A percentile compares a stretch with the other conserved stretches of the same genome.
phyloP scores from a whole-genome alignment of 2,888 invertebrate species.

The Ennomos fuscantarius region DNA sequence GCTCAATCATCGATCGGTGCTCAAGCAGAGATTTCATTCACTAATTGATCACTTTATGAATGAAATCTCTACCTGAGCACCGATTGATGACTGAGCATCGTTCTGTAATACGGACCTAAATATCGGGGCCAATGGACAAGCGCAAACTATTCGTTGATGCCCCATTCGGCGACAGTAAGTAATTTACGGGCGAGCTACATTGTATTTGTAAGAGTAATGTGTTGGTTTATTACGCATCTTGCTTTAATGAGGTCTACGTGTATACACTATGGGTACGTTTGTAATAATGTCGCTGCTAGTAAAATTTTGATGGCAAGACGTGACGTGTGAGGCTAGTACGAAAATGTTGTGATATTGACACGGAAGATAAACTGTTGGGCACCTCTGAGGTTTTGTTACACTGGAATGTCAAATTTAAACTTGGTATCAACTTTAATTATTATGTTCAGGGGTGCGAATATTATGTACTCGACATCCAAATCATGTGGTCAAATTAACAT shows the following conservation, averaged over 20 bases:
- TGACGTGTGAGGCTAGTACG: slow-evolving; percentile 16
- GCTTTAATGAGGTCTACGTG: slow-evolving; percentile 69
- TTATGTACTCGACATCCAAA: too few relatives aligned
- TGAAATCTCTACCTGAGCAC: too few relatives aligned
- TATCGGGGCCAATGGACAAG: slow-evolving; percentile 48
- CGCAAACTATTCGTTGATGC: slow-evolving; percentile 73
- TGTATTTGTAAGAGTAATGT: slow-evolving; percentile 75
- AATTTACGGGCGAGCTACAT: slow-evolving; percentile 74
- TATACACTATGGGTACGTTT: slow-evolving; percentile 24
- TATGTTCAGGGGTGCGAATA: too few relatives aligned
- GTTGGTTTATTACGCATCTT: slow-evolving; percentile 75
- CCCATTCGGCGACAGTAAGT: slow-evolving; percentile 82
- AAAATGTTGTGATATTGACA: slow-evolving; percentile 6
- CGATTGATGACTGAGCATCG: too few relatives aligned
- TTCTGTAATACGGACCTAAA: too few relatives aligned
- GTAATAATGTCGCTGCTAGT: slow-evolving; percentile 38
- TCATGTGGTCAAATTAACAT: too few relatives aligned
- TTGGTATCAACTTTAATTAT: too few relatives aligned
- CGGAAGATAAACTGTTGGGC: not conserved
- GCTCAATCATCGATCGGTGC: too few relatives aligned
- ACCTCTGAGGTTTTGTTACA: too few relatives aligned
- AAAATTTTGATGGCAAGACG: slow-evolving; percentile 46
- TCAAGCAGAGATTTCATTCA: too few relatives aligned
- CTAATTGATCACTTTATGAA: too few relatives aligned
- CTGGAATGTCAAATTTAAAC: too few relatives aligned